Conservation (phyloP, 2,888 invertebrate genomes). For the Polyommatus iphigenia region DNA sequence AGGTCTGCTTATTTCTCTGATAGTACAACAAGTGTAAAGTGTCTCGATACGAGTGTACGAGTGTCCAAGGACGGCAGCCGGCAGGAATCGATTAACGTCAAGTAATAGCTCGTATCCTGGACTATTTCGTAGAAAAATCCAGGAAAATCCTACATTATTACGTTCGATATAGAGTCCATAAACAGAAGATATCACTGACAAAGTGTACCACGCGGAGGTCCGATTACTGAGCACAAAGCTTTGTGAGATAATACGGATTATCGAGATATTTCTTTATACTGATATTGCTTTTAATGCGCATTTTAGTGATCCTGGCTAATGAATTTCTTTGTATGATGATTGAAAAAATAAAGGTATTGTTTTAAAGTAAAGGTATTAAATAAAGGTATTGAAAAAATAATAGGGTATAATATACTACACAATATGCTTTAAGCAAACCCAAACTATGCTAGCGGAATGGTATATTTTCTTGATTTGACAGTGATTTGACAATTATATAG, state of each 20-base stretch:
- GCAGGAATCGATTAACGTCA: background rate
- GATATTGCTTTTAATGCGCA: background rate
- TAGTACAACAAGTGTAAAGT: background rate
- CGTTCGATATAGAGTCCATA: background rate
- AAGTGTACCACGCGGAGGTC: background rate
- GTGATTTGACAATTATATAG: too few relatives aligned
- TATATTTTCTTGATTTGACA: too few relatives aligned
- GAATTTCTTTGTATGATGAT: background rate
- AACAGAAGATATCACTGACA: background rate
- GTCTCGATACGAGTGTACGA: too few relatives aligned
- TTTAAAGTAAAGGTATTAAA: too few relatives aligned
- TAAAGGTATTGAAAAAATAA: background rate
- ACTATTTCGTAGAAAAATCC: background rate
- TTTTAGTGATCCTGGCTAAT: background rate
- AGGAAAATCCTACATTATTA: background rate
- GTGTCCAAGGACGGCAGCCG: too few relatives aligned
- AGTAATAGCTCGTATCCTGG: background rate
- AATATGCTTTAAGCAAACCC: too few relatives aligned
- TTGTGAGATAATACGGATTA: slow-evolving; percentile 5
- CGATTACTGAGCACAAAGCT: slow-evolving; percentile 13
- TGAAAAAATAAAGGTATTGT: background rate
- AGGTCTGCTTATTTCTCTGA: too few relatives aligned
- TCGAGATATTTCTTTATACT: background rate
- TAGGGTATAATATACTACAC: too few relatives aligned
- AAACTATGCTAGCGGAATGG: too few relatives aligned